Base-by-base conservation (phyloP, 2,888 invertebrate species). In the Rugalucina vietnamica region DNA sequence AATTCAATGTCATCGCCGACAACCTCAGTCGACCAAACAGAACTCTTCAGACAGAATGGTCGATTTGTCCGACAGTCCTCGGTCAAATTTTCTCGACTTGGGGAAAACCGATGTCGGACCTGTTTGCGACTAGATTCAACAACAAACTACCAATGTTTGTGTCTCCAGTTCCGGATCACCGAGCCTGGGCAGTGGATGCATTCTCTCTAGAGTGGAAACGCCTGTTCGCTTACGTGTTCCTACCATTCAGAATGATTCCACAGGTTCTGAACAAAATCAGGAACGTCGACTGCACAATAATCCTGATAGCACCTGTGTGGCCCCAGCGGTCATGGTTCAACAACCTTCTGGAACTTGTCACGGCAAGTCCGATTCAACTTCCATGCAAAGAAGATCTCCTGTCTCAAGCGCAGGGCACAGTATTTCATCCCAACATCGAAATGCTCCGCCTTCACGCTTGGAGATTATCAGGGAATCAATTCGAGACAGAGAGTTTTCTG, bases 381-480 rank as follows among this genome's bases (percentile, higher is more conserved):
- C 24, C 49, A 8, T 14, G 18, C 10, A 24, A n/a, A 18, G 0
- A 3, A 4, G 5, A 50, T 18, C 50, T 73, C 4, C 29, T 36
- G 5, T 36, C n/a, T 36, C 70, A 34, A 73, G 24, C 32, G 29
- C 12, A 14, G 10, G 14, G n/a, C 29, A n/a, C 43, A 18, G 3
- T 37, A 8, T 21, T 73, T 0, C n/a, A 21, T 12, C n/a, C 43
- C 14, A 49, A 32, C 49, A 49, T 37, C 3, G 73, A 12, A 43
- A n/a, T n/a, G n/a, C n/a, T 73, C 4, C 24, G 27, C 4, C 73
- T 73, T 43, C 49, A 73, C n/a, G 43, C 21, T 43, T 73, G 73
- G 73, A 73, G 18, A 24, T 24, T 73, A 32, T 73, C n/a, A 18
- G 50, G 5, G 10, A 49, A 21, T 21, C 0, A 14, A 3, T 49